Percentiles rank a stretch among this genome's conserved stretches.
These are phyloP conservation scores for Gnathonemus echidnorhynchus DNA, from an alignment of 2,113 vertebrate genomes.

Conservation along the genomic window DNA sequence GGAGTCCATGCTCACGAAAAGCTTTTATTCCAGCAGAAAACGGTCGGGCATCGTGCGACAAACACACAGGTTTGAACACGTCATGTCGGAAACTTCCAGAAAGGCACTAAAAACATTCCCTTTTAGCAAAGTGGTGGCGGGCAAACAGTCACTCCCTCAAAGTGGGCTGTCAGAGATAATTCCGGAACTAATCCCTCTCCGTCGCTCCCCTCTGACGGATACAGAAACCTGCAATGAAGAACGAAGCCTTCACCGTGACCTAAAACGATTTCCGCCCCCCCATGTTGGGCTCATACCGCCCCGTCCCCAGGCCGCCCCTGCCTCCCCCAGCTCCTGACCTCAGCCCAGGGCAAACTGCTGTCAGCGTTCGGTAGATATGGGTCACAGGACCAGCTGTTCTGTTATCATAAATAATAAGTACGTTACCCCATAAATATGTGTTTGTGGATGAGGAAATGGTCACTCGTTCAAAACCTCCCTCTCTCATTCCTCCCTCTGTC, in stretches of 20 bases:
- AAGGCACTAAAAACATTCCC: background rate
- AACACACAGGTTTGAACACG: background rate
- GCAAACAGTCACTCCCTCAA: conserved; percentile 24
- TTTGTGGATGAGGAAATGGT: background rate
- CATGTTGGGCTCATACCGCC: conserved; percentile 18
- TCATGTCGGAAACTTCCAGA: background rate
- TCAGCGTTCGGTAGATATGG: background rate
- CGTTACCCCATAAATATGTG: background rate
- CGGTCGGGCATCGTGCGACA: background rate
- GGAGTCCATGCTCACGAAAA: background rate
- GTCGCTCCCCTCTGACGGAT: conserved; percentile 38
- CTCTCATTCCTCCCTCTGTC: conserved; percentile 26
- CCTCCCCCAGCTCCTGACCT: background rate
- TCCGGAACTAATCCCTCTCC: conserved; percentile 59
- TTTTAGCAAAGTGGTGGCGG: background rate
- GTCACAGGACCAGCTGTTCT: background rate
- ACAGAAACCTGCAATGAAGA: conserved; percentile 35
- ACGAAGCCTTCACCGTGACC: conserved; percentile 45
- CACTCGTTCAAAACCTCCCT: conserved; percentile 21
- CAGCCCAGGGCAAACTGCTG: background rate
- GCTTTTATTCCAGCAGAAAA: background rate
- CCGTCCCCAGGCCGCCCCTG: background rate
- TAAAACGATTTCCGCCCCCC: conserved; percentile 49
- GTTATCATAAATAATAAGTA: background rate
- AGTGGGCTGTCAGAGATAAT: conserved; percentile 63